These are phyloP conservation scores for Vimba vimba DNA, from an alignment of 2,113 vertebrate genomes.

Conservation along the genomic window DNA sequence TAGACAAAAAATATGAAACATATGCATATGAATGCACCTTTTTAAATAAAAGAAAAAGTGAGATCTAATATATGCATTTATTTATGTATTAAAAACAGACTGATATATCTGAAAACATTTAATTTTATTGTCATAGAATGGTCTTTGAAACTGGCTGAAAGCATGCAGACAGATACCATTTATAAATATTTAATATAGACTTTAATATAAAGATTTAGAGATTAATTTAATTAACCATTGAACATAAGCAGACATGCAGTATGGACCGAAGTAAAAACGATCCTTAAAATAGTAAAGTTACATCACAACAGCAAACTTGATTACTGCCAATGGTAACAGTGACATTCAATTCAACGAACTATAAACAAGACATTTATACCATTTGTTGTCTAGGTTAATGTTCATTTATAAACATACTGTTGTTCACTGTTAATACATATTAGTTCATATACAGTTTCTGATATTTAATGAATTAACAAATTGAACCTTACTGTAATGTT, in stretches of 20 bases:
- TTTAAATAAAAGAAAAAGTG: neutral
- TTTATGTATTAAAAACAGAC: slow-evolving; percentile 18
- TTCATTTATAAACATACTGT: neutral
- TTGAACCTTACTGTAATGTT: neutral
- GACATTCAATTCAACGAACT: neutral
- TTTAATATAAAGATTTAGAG: neutral
- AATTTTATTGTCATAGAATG: neutral
- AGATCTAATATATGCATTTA: slow-evolving; percentile 1
- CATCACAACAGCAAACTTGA: neutral
- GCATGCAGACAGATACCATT: neutral
- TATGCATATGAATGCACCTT: neutral
- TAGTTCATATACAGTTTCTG: neutral
- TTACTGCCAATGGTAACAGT: neutral
- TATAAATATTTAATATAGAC: slow-evolving; percentile 2
- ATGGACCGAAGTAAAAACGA: neutral
- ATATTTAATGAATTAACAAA: neutral
- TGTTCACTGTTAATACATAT: neutral
- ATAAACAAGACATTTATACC: neutral
- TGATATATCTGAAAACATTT: neutral
- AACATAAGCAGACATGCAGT: neutral
- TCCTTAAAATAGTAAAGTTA: neutral
- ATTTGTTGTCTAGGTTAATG: neutral
- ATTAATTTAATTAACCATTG: neutral
- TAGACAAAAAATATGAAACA: neutral
- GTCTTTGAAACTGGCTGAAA: neutral